Base-by-base conservation (phyloP, 2,113 vertebrate genomes). In the Cephalopterus ornatus region DNA sequence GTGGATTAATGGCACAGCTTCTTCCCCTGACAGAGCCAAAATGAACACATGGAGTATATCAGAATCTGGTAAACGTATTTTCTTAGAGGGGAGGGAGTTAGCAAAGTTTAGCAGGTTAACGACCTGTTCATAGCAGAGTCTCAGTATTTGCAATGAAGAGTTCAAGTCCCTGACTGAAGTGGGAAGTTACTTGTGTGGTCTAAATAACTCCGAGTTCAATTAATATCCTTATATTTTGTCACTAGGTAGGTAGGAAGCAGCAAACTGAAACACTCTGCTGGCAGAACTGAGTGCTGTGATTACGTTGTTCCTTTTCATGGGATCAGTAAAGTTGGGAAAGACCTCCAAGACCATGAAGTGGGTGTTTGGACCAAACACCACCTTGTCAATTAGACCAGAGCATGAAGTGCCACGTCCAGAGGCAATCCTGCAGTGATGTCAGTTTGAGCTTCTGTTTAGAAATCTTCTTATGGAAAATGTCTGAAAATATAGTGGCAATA, bases 21-120 rank as follows among this genome's bases (percentile, higher is more conserved):
- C n/a, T 56, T 78, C n/a, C 11, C 16, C 11, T 62, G 17, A 7
- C 5, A 26, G 15, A 83, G 30, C 49, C 68, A 23, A 68, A 26
- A 17, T 1, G 3, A 75, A 5, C 19, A 6, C 55, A 2, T 7
- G 3, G 3, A 21, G 3, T 26, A 1, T 27, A 14, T 72, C n/a
- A 37, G n/a, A 53, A 19, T 11, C 11, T 49, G 24, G 26, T 26
- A 27, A 56, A 63, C 32, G 13, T 15, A 0, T 4, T 37, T 37
- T 74, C 14, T 24, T 78, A 14, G 12, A 8, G 11, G 0, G 3
- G 16, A 7, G 8, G 19, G 46, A 18, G 44, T 81, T 33, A 33
- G 12, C 42, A 65, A 8, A 7, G 26, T n/a, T 86, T 63, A 67
- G 13, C 11, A 67, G 39, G 3, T 42, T 65, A 75, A 70, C 28